These are phyloP conservation scores for Hyalella azteca DNA, from an alignment of 2,888 invertebrate species.

Conservation along the genomic window DNA sequence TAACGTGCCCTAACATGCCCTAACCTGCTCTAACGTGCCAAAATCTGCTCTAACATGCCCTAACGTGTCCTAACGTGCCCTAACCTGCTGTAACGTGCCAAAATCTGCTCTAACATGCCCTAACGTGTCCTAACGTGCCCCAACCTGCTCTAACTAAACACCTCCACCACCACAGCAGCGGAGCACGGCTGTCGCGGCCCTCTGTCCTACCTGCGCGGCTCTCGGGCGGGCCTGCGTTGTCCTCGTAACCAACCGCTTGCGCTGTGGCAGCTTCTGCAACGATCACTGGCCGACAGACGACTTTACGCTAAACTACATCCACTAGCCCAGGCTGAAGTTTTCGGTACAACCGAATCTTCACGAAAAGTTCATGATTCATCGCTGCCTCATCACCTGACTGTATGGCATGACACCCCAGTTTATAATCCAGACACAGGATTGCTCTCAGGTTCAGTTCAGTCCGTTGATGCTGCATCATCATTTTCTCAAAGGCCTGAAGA, in stretches of 20 bases:
- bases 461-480: neutral
- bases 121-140: too few species aligned
- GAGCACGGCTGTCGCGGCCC: slow-evolving; percentile 56
- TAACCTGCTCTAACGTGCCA: too few species aligned
- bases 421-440: slow-evolving; percentile 12
- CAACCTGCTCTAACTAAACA: too few species aligned
- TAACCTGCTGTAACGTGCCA: too few species aligned
- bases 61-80: too few species aligned
- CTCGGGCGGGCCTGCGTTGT: slow-evolving; percentile 51
- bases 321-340: neutral
- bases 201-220: slow-evolving; percentile 47
- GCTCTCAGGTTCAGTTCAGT: neutral
- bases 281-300: slow-evolving; percentile 45
- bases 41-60: too few species aligned
- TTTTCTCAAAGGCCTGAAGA: slow-evolving; percentile 1
- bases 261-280: slow-evolving; percentile 57
- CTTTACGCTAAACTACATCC: slow-evolving; percentile 26
- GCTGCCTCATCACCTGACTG: neutral
- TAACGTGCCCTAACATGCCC: too few species aligned
- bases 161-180: slow-evolving; percentile 35
- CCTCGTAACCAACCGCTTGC: slow-evolving; percentile 56
- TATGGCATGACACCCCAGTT: slow-evolving; percentile 22
- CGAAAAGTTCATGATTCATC: neutral
- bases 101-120: too few species aligned
- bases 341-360: slow-evolving; percentile 4